These are phyloP conservation scores for Latrodectus elegans DNA, from an alignment of 2,888 invertebrate genomes.

Conservation along the genomic window DNA sequence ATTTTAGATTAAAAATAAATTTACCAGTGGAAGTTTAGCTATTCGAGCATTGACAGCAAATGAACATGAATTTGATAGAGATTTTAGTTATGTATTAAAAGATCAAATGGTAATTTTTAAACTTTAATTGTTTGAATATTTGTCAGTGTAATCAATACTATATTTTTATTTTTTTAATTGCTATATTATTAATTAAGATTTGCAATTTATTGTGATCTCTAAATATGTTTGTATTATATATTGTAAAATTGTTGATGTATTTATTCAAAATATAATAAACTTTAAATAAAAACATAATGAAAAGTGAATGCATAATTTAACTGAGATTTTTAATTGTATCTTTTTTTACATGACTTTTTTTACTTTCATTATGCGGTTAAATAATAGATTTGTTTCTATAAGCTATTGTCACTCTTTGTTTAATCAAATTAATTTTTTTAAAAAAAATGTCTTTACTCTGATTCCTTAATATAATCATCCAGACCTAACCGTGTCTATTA, in stretches of 20 bases:
- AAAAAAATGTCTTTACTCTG: no score
- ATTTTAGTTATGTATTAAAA: slow-evolving; percentile 64
- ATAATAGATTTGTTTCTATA: no score
- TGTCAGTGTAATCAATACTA: not conserved
- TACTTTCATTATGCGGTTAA: no score
- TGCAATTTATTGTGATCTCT: no score
- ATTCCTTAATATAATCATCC: no score
- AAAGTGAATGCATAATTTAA: no score
- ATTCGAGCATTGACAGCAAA: slow-evolving; percentile 54
- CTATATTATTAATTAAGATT: not conserved
- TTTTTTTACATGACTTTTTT: no score
- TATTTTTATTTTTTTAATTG: not conserved
- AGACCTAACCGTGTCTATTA: no score
- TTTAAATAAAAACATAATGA: no score
- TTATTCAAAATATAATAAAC: not conserved
- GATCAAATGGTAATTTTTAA: slow-evolving; percentile 66
- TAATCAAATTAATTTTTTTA: no score
- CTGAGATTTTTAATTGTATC: no score
- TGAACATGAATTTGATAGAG: slow-evolving; percentile 69
- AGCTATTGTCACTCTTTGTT: no score
- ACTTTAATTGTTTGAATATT: not conserved
- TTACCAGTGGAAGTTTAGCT: slow-evolving; percentile 64
- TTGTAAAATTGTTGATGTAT: not conserved
- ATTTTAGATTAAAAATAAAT: slow-evolving; percentile 61
- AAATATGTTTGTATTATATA: not conserved